phyloP scores from a whole-genome alignment of 2,113 vertebrate species.

The Syngnathus typhle region DNA sequence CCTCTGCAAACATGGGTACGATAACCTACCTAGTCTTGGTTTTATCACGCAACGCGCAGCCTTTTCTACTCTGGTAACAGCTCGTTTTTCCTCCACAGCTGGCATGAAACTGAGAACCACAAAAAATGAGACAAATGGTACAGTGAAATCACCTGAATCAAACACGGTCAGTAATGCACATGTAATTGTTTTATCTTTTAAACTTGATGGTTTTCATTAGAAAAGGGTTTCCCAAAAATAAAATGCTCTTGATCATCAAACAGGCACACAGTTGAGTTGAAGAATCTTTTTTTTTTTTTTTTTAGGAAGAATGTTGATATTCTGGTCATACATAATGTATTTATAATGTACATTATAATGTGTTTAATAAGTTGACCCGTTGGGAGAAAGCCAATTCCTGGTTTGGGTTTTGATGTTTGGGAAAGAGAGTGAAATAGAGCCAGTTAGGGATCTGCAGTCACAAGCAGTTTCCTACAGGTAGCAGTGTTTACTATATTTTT shows the following conservation, averaged over 20 bases:
- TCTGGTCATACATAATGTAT: not conserved
- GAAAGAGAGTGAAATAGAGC: not conserved
- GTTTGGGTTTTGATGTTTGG: not conserved
- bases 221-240: not conserved
- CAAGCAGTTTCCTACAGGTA: conserved; percentile 42
- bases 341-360: not conserved
- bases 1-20: conserved; percentile 75
- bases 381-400: not conserved
- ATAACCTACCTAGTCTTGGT: not conserved
- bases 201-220: not conserved
- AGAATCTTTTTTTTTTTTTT: too few relatives aligned
- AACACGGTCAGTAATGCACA: conserved; percentile 68
- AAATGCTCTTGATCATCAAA: not conserved
- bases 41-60: not conserved
- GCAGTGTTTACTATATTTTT: conserved; percentile 40
- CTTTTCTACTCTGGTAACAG: not conserved
- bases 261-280: too few relatives aligned
- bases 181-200: not conserved
- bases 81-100: conserved; percentile 61
- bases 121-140: conserved; percentile 75
- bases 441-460: not conserved
- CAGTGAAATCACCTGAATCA: conserved; percentile 59
- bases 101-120: conserved; percentile 79
- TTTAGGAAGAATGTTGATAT: too few relatives aligned
- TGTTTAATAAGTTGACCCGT: not conserved